Evolutionary conservation across 2,113 vertebrate species (phyloP), one percentile per base, ranked within the genome.

Genomic region (Rynchops niger): DNA sequence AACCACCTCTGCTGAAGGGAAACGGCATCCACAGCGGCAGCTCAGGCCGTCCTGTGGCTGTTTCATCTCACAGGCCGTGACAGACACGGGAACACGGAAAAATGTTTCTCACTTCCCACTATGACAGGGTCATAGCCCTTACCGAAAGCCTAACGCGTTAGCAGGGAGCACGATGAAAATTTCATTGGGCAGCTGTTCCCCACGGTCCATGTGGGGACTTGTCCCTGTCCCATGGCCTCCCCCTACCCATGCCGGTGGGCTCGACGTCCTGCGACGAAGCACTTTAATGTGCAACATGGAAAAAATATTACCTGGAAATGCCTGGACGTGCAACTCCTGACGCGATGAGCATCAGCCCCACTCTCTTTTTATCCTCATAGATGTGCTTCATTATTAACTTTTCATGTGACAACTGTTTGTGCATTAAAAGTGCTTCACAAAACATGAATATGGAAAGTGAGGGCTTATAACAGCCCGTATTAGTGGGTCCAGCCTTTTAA

Each of bases 331-430:
- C 84, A 84, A 82, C 80, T 97, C 70, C 71, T 92, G 93, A 91
- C 21, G 23, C 71, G 90, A 86, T 2, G n/a, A 94, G 87, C 96
- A 95, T 84, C 95, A 88, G 78, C 65, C 52, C 66, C 7, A 10
- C 73, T 94, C 96, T 96, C 97, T 97, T 96, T 87, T 96, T 91
- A 96, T 97, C 96, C 94, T 96, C 42, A 6, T 90, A 90, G 95
- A 97, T 85, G 90, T 78, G 72, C 82, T 95, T 96, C 89, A 90
- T 93, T 97, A 98, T 98, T 98, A 98, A 98, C 97, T 98, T 98
- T 98, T 98, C 89, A 98, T 98, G 97, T 91, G 95, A 94, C 98
- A 98, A 98, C 97, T 98, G 97, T 97, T 97, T 96, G 94, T 70
- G 67, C 86, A 95, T 76, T 95, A 96, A 86, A 96, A 87, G 86